These are phyloP conservation scores for Camptogramma bilineatum DNA, from an alignment of 2,888 invertebrate species.

Conservation along the genomic window DNA sequence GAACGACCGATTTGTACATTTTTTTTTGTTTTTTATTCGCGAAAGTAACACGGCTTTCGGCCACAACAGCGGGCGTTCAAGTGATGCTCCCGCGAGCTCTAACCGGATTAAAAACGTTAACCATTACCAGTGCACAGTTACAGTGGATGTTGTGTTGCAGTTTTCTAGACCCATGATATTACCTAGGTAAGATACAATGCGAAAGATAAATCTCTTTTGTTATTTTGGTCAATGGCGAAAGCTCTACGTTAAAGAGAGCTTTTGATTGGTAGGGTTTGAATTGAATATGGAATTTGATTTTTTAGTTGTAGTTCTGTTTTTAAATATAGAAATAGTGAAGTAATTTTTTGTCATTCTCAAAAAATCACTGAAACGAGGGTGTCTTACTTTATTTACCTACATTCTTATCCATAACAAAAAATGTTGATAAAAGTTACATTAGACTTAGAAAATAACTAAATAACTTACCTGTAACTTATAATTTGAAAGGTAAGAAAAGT, in stretches of 20 bases:
- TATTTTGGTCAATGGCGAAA: background rate
- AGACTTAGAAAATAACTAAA: too few relatives aligned
- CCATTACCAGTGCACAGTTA: slow-evolving; percentile 57
- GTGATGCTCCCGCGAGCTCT: slow-evolving; percentile 70
- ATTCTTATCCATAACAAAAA: too few relatives aligned
- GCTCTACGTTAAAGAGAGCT: background rate
- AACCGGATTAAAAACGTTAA: slow-evolving; percentile 73
- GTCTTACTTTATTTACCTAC: too few relatives aligned
- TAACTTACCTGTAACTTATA: too few relatives aligned
- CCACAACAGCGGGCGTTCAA: slow-evolving; percentile 65
- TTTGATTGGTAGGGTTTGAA: background rate
- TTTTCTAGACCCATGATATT: slow-evolving; percentile 16
- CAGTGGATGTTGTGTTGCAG: slow-evolving; percentile 38
- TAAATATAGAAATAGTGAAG: too few relatives aligned
- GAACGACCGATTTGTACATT: slow-evolving; percentile 72
- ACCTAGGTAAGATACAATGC: background rate
- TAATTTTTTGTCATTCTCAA: too few relatives aligned
- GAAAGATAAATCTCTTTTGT: background rate
- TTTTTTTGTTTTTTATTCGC: slow-evolving; percentile 48
- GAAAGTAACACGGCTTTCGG: slow-evolving; percentile 58
- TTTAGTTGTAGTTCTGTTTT: too few relatives aligned
- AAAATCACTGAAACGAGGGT: too few relatives aligned
- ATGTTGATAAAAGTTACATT: too few relatives aligned
- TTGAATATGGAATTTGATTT: background rate
- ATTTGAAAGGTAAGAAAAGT: too few relatives aligned